A percentile compares a stretch with the other conserved stretches of the same genome.
phyloP scores from a whole-genome alignment of 1,140 invertebrate species.

The Chelonus insularis region DNA sequence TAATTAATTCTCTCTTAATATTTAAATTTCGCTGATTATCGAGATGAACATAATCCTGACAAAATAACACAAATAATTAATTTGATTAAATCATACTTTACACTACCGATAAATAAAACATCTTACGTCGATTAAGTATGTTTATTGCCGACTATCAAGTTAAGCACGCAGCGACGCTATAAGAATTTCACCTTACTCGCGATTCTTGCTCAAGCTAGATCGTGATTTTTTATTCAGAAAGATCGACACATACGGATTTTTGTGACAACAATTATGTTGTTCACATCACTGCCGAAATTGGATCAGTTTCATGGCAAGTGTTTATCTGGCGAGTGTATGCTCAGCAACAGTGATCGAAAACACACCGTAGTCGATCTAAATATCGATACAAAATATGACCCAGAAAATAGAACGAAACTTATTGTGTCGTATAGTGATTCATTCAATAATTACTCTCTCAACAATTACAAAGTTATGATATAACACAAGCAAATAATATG shows the following conservation, averaged over 20 bases:
- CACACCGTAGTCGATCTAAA: constrained; percentile 23
- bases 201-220: no score
- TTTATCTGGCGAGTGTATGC: background rate
- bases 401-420: background rate
- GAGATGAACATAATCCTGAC: constrained; percentile 4
- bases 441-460: background rate
- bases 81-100: background rate
- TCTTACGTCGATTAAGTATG: background rate
- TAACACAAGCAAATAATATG: background rate
- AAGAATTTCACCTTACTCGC: background rate
- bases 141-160: constrained; percentile 5
- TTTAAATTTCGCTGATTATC: no score
- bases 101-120: background rate
- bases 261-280: no score
- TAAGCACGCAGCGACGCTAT: constrained; percentile 7
- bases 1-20: no score
- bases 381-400: constrained; percentile 8
- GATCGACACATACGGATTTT: background rate
- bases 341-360: constrained; percentile 20
- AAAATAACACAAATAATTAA: background rate
- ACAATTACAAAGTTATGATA: background rate
- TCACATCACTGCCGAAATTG: background rate
- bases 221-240: background rate
- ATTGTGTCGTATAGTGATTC: background rate
- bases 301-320: background rate